phyloP scores from a whole-genome alignment of 2,888 invertebrate species.

The Tetanocera ferruginea region DNA sequence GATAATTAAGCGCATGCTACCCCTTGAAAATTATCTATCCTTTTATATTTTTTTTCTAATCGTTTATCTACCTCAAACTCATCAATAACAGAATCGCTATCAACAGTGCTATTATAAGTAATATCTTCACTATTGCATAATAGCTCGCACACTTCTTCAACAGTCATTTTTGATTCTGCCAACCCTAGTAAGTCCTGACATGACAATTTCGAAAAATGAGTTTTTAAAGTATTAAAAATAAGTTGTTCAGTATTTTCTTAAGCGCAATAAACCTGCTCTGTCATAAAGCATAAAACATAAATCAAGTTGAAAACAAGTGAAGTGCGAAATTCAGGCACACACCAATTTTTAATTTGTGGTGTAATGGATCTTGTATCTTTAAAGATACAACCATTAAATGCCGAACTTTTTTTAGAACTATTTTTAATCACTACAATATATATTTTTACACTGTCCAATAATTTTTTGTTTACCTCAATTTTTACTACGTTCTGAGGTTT shows the following conservation, averaged over 20 bases:
- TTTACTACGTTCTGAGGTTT: too few species aligned
- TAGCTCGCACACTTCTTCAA: not conserved
- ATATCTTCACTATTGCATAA: not conserved
- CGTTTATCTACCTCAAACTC: not conserved
- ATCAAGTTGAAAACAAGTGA: not conserved
- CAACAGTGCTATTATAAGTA: not conserved
- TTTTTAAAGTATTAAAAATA: not conserved
- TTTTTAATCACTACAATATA: too few species aligned
- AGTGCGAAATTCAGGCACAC: too few species aligned
- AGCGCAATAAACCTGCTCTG: too few species aligned
- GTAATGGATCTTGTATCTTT: not conserved
- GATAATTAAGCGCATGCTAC: not conserved
- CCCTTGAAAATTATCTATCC: not conserved
- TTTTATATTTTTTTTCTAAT: not conserved
- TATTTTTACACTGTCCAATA: too few species aligned
- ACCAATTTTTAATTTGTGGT: not conserved
- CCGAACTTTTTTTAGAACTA: not conserved
- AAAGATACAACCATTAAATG: not conserved
- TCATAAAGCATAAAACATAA: not conserved
- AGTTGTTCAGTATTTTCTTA: not conserved
- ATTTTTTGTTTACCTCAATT: too few species aligned
- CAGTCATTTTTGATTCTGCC: not conserved
- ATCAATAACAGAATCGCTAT: not conserved
- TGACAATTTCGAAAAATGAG: too few species aligned
- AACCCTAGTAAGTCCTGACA: too few species aligned